Evolutionary conservation across 2,797 vertebrate species (phyloP), one percentile per base, ranked within the genome.

Genomic region (Ibycter americanus): DNA sequence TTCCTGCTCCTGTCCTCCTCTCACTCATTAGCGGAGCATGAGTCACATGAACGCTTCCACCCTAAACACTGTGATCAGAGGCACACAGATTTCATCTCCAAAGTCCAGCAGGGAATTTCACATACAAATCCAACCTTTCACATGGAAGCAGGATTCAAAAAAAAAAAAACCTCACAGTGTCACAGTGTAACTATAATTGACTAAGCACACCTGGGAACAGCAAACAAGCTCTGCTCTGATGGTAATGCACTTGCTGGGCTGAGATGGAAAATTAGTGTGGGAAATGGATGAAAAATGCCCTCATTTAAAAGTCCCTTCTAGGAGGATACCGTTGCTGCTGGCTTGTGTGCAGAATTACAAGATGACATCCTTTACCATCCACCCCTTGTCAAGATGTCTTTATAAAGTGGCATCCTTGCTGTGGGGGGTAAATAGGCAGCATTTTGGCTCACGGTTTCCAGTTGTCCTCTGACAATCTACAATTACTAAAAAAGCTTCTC

Each of bases 21-120:
- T 65, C 17, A 0, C 13, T 55, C 67, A n/a, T 15, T 19, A 5
- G 68, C 4, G 2, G 12, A 79, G 25, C 11, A 3, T 0, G 1
- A 91, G 44, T 32, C 66, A 80, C 29, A 6, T 0, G 8, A 31
- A 66, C 2, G 0, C 12, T 85, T 63, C 58, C 34, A 51, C 26
- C 58, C 29, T 17, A 14, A 78, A 49, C 26, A 11, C 32, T 4
- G 9, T 3, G 4, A 71, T 10, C 56, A 76, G 22, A 59, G 5
- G 13, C 44, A 32, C 1, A 2, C 0, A 46, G 47, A 36, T 20
- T 27, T 26, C 1, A 51, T 4, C n/a, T 51, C 65, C 2, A 0
- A 71, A 78, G 21, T 26, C 31, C 54, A 27, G 34, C 1, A 0
- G 42, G 59, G n/a, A 54, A 88, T 61, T n/a, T 18, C 21, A 55